Conservation (phyloP, 2,888 invertebrate genomes). For the Agriotes lineatus region DNA sequence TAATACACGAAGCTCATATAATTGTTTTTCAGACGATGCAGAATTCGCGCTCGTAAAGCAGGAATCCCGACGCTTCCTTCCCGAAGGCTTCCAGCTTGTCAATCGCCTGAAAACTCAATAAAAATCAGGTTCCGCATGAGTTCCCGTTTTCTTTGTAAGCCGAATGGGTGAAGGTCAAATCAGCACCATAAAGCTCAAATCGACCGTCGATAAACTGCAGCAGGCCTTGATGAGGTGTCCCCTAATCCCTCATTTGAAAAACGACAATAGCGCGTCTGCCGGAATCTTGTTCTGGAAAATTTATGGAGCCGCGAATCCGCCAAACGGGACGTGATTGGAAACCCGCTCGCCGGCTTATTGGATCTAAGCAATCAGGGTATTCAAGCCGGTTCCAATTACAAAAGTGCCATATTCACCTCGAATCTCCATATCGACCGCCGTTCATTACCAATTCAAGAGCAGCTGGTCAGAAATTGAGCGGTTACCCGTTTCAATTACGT, state of each 20-base stretch:
- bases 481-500: constrained; percentile 44
- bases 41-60: too few species aligned
- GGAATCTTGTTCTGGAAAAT: constrained; percentile 3
- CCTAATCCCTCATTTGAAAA: constrained; percentile 16
- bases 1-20: too few species aligned
- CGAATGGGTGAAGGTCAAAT: not conserved
- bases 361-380: constrained; percentile 24
- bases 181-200: not conserved
- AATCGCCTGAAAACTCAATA: too few species aligned
- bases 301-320: constrained; percentile 13
- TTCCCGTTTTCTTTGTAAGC: too few species aligned
- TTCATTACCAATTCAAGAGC: constrained; percentile 44
- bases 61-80: too few species aligned
- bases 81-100: too few species aligned
- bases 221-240: not conserved
- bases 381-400: constrained; percentile 29
- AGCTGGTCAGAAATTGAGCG: constrained; percentile 43
- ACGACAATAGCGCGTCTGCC: not conserved
- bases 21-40: too few species aligned
- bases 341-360: constrained; percentile 21
- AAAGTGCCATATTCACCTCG: constrained; percentile 12
- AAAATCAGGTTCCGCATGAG: too few species aligned
- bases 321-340: constrained; percentile 40
- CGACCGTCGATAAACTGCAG: not conserved
- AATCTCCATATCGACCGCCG: constrained; percentile 26